Evolutionary conservation across 1,140 invertebrate species (phyloP), one percentile per base, ranked within the genome.

Genomic region (Brachionus rotundiformis): DNA sequence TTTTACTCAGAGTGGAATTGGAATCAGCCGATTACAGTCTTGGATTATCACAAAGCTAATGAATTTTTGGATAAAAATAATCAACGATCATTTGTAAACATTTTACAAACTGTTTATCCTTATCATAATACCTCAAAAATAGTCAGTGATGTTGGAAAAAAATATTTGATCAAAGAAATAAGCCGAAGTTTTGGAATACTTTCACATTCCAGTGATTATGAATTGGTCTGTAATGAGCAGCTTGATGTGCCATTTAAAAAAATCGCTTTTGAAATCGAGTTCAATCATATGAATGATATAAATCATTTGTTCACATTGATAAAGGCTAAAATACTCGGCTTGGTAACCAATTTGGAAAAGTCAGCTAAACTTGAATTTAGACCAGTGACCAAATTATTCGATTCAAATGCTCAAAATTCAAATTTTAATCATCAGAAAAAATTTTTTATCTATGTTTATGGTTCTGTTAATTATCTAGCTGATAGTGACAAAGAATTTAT

Each of bases 1-100:
- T 79, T 79, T 63, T 79, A 79, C 25, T 79, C 76, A 10, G 36
- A 79, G 10, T 79, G 59, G 47, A 54, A 79, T 59, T 79, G 76
- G 76, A 79, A 59, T n/a, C 0, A 13, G 33, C 47, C 76, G 7
- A 33, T 79, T 59, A 31, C 31, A 33, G 3, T 73, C 8, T 13
- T 79, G 1, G 27, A 61, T 36, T 41, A n/a, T 13, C n/a, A 39
- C 8, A 19, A 25, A 11, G 36, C 41, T 10, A 25, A 23, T 41
- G 23, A 47, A 19, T 19, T 59, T 23, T 59, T 79, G 16, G 36
- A 79, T 5, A 54, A 63, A 41, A 39, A 79, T 73, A 13, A 25
- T 7, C 29, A 59, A 54, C 27, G 31, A 33, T 39, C 44, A 59
- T 27, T 47, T 23, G 47, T 79, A 1, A 79, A 59, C 25, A 63